Conservation (phyloP, 2,113 vertebrate genomes). For the Callionymus lyra region DNA sequence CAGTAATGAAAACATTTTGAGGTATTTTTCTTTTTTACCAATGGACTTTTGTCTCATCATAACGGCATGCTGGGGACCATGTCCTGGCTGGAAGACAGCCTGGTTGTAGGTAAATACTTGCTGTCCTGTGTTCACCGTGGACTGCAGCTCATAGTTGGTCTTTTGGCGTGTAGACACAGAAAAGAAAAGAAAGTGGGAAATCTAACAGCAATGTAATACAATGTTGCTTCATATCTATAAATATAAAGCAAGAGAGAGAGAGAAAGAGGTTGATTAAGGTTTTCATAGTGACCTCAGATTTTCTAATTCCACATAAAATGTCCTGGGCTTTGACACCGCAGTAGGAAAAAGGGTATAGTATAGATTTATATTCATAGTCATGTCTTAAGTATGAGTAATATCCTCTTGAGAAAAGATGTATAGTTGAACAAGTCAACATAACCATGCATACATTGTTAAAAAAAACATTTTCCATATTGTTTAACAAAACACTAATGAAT, state of each 20-base stretch:
- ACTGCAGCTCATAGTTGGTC: constrained; percentile 77
- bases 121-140: constrained; percentile 60
- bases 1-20: constrained; percentile 1
- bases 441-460: too few relatives aligned
- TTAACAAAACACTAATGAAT: constrained; percentile 28
- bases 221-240: background rate
- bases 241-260: too few relatives aligned
- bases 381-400: too few relatives aligned
- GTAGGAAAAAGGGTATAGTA: background rate
- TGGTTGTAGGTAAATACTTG: constrained; percentile 76
- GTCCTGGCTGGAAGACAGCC: constrained; percentile 76
- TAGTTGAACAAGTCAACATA: too few relatives aligned
- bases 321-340: too few relatives aligned
- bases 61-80: constrained; percentile 73
- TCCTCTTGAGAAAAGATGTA: too few relatives aligned
- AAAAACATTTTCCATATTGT: too few relatives aligned
- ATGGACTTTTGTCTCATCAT: constrained; percentile 86
- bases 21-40: constrained; percentile 57
- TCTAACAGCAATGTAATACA: background rate
- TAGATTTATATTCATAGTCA: too few relatives aligned
- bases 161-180: constrained; percentile 28
- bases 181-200: constrained; percentile 3
- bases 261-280: too few relatives aligned
- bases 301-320: too few relatives aligned
- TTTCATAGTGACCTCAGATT: too few relatives aligned